Conservation (phyloP, 2,113 vertebrate species). For the Crotalus tigris region DNA sequence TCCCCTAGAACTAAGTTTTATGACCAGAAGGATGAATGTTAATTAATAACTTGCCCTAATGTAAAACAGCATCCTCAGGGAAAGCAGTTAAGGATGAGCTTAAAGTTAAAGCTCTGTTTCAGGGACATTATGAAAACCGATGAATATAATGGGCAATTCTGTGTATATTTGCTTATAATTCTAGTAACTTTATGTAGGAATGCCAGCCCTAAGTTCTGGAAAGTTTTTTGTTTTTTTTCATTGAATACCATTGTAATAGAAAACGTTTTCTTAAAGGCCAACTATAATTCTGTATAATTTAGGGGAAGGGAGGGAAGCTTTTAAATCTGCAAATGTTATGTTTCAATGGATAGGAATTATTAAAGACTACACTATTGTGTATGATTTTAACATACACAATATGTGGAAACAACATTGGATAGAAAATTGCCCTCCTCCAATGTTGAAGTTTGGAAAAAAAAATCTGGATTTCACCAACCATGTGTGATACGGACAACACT, state of each 20-base stretch:
- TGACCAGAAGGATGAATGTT: constrained; percentile 10
- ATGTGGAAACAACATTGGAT: background rate
- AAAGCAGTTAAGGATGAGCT: constrained; percentile 8
- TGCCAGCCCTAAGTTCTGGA: background rate
- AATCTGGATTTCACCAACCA: background rate
- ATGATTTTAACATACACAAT: background rate
- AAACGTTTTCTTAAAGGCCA: background rate
- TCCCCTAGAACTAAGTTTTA: background rate
- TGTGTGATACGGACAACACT: background rate
- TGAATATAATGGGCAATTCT: background rate
- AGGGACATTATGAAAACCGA: background rate
- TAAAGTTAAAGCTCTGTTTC: constrained; percentile 7
- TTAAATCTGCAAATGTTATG: background rate
- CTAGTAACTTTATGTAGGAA: background rate
- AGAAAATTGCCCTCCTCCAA: background rate
- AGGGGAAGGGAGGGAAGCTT: background rate
- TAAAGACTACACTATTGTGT: background rate
- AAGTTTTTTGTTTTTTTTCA: background rate
- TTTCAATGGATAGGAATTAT: background rate
- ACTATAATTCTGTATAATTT: background rate
- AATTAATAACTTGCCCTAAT: constrained; percentile 28
- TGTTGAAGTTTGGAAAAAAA: background rate
- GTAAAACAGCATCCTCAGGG: background rate
- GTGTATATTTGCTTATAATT: background rate
- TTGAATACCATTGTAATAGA: background rate